Evolutionary conservation across 92 coral and sea anemone genomes (phyloP).

Genomic region (Isaurus tuberculatus): DNA sequence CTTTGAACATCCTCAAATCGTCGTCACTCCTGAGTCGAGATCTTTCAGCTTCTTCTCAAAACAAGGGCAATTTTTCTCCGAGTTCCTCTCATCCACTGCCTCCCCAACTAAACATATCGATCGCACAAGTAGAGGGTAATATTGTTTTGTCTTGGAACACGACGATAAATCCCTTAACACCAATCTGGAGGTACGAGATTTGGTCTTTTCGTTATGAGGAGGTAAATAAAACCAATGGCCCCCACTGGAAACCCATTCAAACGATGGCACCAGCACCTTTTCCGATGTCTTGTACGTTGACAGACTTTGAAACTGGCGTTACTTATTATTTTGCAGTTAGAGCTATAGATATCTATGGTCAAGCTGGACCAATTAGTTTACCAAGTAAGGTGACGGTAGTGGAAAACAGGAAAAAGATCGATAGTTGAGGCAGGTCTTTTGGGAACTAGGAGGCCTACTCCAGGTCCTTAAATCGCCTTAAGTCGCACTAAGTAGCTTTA

Average conservation of each 20-base stretch:
- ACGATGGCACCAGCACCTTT: neutral
- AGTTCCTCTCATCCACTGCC: neutral
- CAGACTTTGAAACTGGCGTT: neutral
- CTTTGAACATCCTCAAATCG: neutral
- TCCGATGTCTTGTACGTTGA: slow-evolving; percentile 26
- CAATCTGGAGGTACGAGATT: slow-evolving; percentile 8
- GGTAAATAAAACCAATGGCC: neutral
- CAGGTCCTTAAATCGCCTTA: too few species aligned
- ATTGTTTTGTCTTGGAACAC: slow-evolving; percentile 16
- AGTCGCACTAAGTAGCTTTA: too few species aligned
- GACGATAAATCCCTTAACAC: neutral
- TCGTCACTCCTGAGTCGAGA: neutral
- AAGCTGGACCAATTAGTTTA: neutral
- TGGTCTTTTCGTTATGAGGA: neutral
- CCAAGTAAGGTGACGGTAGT: neutral
- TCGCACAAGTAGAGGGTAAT: neutral
- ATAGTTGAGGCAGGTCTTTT: neutral
- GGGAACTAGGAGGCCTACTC: too few species aligned
- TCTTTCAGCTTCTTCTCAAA: neutral
- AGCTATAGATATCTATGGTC: slow-evolving; percentile 12
- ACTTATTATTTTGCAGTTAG: slow-evolving; percentile 12
- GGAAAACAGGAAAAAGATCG: too few species aligned
- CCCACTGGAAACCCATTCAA: neutral
- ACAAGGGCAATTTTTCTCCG: neutral
- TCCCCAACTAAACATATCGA: neutral